These are phyloP conservation scores for Nerophis ophidion DNA, from an alignment of 2,113 vertebrate genomes.

Conservation along the genomic window DNA sequence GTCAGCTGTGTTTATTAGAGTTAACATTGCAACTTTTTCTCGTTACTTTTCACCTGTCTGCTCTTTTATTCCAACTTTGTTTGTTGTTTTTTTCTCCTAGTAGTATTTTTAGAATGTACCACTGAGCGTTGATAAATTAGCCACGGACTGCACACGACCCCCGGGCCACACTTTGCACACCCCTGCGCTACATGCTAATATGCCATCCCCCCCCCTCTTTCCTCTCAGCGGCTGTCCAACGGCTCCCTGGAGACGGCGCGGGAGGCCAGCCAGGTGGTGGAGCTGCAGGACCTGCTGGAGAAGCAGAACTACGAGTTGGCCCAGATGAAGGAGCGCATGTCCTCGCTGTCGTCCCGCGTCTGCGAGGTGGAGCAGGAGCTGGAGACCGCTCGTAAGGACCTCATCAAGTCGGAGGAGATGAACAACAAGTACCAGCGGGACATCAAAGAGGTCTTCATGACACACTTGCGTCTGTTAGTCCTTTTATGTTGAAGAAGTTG, in stretches of 20 bases:
- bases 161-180: too few relatives aligned
- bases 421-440: conserved; percentile 97
- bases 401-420: conserved; percentile 98
- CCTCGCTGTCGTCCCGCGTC: conserved; percentile 87
- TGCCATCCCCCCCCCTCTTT: background rate
- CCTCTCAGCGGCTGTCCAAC: conserved; percentile 85
- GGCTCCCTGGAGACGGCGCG: conserved; percentile 91
- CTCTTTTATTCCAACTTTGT: too few relatives aligned
- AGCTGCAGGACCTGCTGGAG: conserved; percentile 95
- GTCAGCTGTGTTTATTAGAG: too few relatives aligned
- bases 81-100: too few relatives aligned
- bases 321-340: conserved; percentile 98
- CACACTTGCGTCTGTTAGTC: background rate
- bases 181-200: background rate
- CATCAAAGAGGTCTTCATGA: conserved; percentile 86
- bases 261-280: conserved; percentile 89
- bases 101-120: too few relatives aligned
- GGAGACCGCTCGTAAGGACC: conserved; percentile 93
- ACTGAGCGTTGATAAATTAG: too few relatives aligned
- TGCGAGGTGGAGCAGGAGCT: conserved; percentile 97
- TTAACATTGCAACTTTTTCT: too few relatives aligned
- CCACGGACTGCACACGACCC: too few relatives aligned
- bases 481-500: too few relatives aligned
- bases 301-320: conserved; percentile 98
- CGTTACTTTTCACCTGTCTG: too few relatives aligned